A percentile compares a stretch with the other conserved stretches of the same genome.
These are phyloP conservation scores for Lampris incognitus DNA, from an alignment of 2,113 vertebrate species.

Conservation along the genomic window DNA sequence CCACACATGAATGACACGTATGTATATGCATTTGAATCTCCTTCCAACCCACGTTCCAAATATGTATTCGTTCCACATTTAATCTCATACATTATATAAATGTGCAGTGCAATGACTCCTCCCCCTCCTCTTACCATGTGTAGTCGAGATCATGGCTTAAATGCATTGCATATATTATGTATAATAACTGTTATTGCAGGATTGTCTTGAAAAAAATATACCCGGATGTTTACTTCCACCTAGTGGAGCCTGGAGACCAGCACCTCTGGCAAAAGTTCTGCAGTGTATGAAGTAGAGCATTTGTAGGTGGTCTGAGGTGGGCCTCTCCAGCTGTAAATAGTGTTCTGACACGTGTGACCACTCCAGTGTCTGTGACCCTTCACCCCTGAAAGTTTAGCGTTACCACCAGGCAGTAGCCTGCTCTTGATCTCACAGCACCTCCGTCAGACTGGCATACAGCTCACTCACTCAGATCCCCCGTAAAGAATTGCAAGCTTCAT, in stretches of 20 bases:
- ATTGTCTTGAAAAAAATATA: constrained; percentile 6
- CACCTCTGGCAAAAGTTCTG: constrained; percentile 12
- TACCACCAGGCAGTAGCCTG: constrained; percentile 70
- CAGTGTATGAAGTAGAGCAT: constrained; percentile 12
- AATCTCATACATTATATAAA: too few species aligned
- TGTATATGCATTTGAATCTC: background rate
- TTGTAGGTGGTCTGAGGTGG: constrained; percentile 73
- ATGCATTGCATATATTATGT: constrained; percentile 9
- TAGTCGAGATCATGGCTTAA: constrained; percentile 25
- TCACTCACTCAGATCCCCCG: constrained; percentile 21
- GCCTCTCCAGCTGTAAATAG: constrained; percentile 77
- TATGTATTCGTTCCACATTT: background rate
- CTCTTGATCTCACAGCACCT: constrained; percentile 73
- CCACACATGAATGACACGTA: constrained; percentile 28
- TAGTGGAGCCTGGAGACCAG: constrained; percentile 58
- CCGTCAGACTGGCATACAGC: constrained; percentile 43
- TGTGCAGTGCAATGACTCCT: background rate
- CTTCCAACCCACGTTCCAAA: background rate
- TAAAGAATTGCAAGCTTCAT: constrained; percentile 57
- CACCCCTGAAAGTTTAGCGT: constrained; percentile 67
- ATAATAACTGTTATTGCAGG: background rate
- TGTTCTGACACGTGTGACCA: constrained; percentile 74
- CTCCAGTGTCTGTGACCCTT: constrained; percentile 64
- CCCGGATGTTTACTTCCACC: constrained; percentile 60
- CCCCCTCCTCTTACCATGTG: background rate